Conservation (phyloP, 2,888 invertebrate genomes). For the Nowickia ferox region DNA sequence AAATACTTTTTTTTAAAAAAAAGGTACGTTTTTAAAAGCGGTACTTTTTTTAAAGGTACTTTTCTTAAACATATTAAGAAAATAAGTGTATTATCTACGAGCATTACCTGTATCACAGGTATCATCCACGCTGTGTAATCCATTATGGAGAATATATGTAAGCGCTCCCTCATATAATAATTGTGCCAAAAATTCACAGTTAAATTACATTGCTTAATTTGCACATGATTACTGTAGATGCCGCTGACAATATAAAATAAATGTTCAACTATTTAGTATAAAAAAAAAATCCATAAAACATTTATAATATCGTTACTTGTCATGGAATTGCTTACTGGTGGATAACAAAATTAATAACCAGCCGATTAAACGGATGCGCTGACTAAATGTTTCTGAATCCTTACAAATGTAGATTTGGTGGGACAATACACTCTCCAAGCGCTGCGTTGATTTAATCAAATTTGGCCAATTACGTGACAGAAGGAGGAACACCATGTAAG, state of each 20-base stretch:
- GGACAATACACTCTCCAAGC: slow-evolving; percentile 78
- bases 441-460: slow-evolving; percentile 77
- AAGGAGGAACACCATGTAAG: slow-evolving; percentile 76
- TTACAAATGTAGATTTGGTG: slow-evolving; percentile 76
- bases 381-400: slow-evolving; percentile 74
- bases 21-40: no score
- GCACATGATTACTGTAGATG: slow-evolving; percentile 77
- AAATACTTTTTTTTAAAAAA: no score
- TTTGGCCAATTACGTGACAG: slow-evolving; percentile 80
- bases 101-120: slow-evolving; percentile 76
- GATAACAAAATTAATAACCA: slow-evolving; percentile 75
- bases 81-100: no score
- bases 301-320: background rate
- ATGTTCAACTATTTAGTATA: slow-evolving; percentile 74
- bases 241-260: slow-evolving; percentile 76
- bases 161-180: slow-evolving; percentile 78
- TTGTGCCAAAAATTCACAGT: slow-evolving; percentile 78
- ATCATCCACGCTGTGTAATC: slow-evolving; percentile 76
- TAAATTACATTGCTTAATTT: slow-evolving; percentile 79
- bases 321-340: slow-evolving; percentile 70
- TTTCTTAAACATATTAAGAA: no score
- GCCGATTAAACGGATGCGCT: slow-evolving; percentile 77
- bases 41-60: no score
- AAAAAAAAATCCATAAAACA: background rate
- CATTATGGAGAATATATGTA: slow-evolving; percentile 78